Conservation (phyloP, 2,797 vertebrate species). For the Sebastes kiyomatsui region DNA sequence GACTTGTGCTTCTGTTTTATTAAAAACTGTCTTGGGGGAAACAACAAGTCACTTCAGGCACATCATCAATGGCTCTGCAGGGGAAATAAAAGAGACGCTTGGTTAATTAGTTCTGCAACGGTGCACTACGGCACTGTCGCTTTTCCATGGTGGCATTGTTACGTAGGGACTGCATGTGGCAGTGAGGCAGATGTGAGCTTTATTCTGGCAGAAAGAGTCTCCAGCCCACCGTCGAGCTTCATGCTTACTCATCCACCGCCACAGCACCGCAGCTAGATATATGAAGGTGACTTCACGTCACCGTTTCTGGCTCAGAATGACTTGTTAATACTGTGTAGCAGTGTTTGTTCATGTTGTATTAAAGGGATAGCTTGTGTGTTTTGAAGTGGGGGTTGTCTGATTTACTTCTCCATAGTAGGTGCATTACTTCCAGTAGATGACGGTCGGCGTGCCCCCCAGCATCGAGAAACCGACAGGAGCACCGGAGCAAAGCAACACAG, state of each 20-base stretch:
- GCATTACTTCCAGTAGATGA: too few relatives aligned
- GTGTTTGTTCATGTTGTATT: neutral
- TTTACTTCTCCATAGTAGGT: too few relatives aligned
- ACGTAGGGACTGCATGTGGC: neutral
- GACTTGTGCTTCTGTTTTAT: constrained; percentile 23
- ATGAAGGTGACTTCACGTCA: constrained; percentile 13
- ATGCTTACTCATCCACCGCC: constrained; percentile 4
- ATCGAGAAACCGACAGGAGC: too few relatives aligned
- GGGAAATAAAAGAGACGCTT: constrained; percentile 22
- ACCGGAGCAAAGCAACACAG: too few relatives aligned
- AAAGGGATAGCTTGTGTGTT: too few relatives aligned
- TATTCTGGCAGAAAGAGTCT: constrained; percentile 22
- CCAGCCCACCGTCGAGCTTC: neutral
- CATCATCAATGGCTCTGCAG: constrained; percentile 16
- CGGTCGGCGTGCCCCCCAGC: too few relatives aligned
- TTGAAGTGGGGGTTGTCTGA: too few relatives aligned
- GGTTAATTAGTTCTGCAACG: constrained; percentile 54
- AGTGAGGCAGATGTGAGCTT: constrained; percentile 20
- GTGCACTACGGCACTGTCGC: neutral
- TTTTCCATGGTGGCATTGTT: neutral
- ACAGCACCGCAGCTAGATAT: neutral
- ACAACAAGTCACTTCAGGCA: constrained; percentile 7
- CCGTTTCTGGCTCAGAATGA: neutral
- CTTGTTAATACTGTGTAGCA: neutral
- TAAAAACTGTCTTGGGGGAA: constrained; percentile 23